Conservation (phyloP, 1,140 invertebrate genomes). For the Drosophila sturtevanti region DNA sequence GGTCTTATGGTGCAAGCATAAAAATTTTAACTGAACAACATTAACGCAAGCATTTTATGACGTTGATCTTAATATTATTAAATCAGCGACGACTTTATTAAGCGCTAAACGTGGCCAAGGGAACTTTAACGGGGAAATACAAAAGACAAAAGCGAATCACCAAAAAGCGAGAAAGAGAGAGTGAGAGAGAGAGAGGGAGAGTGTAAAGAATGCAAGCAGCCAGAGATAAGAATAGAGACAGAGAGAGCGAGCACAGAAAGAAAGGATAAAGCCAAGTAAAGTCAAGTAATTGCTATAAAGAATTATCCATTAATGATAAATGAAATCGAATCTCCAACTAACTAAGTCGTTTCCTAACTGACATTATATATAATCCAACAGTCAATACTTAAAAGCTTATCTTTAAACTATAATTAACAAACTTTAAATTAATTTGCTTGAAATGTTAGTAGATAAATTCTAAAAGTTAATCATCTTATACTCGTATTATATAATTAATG, state of each 20-base stretch:
- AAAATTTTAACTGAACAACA: constrained; percentile 76
- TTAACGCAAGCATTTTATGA: constrained; percentile 77
- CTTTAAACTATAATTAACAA: too few species aligned
- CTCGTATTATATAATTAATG: too few species aligned
- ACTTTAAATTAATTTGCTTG: too few species aligned
- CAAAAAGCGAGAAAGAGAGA: background rate
- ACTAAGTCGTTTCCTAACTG: background rate
- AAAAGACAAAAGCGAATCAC: background rate
- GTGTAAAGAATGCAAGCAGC: too few species aligned
- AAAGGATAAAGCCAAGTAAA: background rate
- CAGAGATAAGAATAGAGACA: background rate
- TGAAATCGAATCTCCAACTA: background rate
- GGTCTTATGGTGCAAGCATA: constrained; percentile 72
- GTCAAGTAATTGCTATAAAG: background rate
- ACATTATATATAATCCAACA: too few species aligned
- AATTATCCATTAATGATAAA: background rate
- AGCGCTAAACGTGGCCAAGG: constrained; percentile 44
- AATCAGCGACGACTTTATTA: constrained; percentile 70
- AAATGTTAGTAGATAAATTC: too few species aligned
- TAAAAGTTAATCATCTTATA: too few species aligned
- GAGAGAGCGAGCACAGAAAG: background rate
- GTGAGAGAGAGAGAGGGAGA: background rate
- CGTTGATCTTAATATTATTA: constrained; percentile 77
- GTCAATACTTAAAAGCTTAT: too few species aligned
- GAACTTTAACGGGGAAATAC: background rate